Evolutionary conservation across 2,113 vertebrate genomes (phyloP), one percentile per base, ranked within the genome.

Genomic region (Athene noctua): DNA sequence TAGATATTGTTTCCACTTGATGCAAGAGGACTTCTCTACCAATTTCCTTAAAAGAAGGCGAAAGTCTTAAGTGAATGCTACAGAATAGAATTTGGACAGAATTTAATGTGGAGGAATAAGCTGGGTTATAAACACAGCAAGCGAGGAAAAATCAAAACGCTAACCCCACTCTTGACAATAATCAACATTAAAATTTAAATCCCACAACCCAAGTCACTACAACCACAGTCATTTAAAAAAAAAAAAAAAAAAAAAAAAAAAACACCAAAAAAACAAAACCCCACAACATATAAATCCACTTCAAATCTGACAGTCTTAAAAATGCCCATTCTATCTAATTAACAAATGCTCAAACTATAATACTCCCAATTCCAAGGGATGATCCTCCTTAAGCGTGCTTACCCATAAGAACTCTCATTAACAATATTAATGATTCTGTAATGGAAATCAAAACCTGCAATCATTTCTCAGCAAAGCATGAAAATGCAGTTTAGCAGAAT

Each of bases 341-440:
- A 97, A 86, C 92, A 94, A 77, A 77, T 75, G 19, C 80, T 96
- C 82, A 91, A n/a, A 96, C 86, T 90, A 54, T 97, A 97, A 97
- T 91, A 93, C 96, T 93, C 59, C 79, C 88, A 96, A 91, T 97
- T 97, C 96, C 94, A 91, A 95, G 57, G 89, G 92, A 97, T 96
- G 94, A 97, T 97, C 97, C 80, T 97, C 94, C 94, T 97, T 96
- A 96, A 97, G 86, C 59, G 61, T 96, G 88, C 81, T 98, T 97
- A 97, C 96, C 95, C 92, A 79, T 66, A 75, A 96, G 94, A 97
- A 93, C 79, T 90, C 89, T 97, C 91, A 94, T 98, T 97, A 97
- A 96, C 91, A 95, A 73, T 94, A 97, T 95, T 97, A 97, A 94
- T 94, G 92, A 97, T 88, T 97, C 81, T 79, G 57, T 95, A 92